Percentiles rank a stretch among this genome's conserved stretches.
Conservation (phyloP, 2,888 invertebrate genomes). For the Oscheius sp. region DNA sequence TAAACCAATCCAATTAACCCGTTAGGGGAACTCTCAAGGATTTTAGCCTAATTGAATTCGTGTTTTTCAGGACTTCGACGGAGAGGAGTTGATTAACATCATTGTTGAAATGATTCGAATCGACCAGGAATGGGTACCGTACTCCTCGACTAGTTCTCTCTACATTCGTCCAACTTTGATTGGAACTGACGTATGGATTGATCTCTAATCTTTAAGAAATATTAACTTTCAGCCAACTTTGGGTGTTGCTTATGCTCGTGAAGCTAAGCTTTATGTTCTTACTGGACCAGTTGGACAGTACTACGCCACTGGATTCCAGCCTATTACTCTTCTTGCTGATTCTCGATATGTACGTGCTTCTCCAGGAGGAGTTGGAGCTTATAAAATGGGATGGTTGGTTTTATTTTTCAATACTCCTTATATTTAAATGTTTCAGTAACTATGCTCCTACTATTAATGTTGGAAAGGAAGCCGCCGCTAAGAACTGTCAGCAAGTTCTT, state of each 20-base stretch:
- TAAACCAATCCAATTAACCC: constrained; percentile 16
- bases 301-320: constrained; percentile 77
- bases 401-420: neutral
- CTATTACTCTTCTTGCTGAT: constrained; percentile 81
- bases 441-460: constrained; percentile 75
- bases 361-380: constrained; percentile 89
- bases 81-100: constrained; percentile 84
- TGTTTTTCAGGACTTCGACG: constrained; percentile 78
- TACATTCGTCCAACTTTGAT: constrained; percentile 96
- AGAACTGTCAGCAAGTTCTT: constrained; percentile 83
- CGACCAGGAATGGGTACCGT: constrained; percentile 97
- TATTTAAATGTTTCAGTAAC: constrained; percentile 69
- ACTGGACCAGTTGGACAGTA: constrained; percentile 92
- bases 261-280: constrained; percentile 89
- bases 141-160: constrained; percentile 83
- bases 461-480: constrained; percentile 79
- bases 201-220: neutral
- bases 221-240: constrained; percentile 75
- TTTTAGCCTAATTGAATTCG: constrained; percentile 9
- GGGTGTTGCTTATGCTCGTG: constrained; percentile 85
- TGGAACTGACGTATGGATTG: constrained; percentile 88
- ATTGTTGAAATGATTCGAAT: constrained; percentile 85
- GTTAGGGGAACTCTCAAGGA: neutral
- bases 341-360: constrained; percentile 82
- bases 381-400: constrained; percentile 90